Evolutionary conservation across 2,888 invertebrate species (phyloP), one percentile per base, ranked within the genome.

Genomic region (Mythimna pallens): DNA sequence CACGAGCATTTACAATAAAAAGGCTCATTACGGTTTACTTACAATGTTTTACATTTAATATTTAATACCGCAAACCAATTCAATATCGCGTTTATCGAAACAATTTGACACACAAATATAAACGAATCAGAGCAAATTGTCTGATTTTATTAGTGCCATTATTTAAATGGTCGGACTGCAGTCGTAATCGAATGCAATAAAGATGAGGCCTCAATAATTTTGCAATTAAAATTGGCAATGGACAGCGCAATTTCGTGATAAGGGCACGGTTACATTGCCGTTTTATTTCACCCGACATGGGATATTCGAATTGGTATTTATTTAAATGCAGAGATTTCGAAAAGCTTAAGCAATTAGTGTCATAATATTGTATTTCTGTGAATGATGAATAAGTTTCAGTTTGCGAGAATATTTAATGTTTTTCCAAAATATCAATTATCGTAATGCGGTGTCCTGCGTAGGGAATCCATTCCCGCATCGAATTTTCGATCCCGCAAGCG

Each of bases 181-280:
- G 47, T 71, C 57, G 72, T 76, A 83, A 77, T 78, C 70, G 78
- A 82, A 71, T 79, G 76, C 80, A 81, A 86, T 82, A 81, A 78
- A 78, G 72, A 70, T 73, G 82, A 83, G 78, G 79, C 80, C 65
- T 70, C 83, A 86, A 88, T 89, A 90, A 90, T 88, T 89, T 86
- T 71, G 84, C 87, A 90, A 89, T 90, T 87, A 86, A 89, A 89
- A 86, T 86, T 81, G 74, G 78, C 78, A 86, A 86, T 62, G 82
- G 72, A 73, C 70, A 58, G 67, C 61, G 65, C 75, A 77, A 73
- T 80, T 80, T 70, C 61, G 34, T 57, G 82, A 82, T 84, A 83
- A 76, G 72, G 64, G 22, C 43, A 59, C 34, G 5, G 64, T 72
- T 65, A 62, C 64, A 79, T 59, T 68, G n/a, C 7, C 54, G 58